phyloP scores from a whole-genome alignment of 1,140 invertebrate species.

The Drusus annulatus region DNA sequence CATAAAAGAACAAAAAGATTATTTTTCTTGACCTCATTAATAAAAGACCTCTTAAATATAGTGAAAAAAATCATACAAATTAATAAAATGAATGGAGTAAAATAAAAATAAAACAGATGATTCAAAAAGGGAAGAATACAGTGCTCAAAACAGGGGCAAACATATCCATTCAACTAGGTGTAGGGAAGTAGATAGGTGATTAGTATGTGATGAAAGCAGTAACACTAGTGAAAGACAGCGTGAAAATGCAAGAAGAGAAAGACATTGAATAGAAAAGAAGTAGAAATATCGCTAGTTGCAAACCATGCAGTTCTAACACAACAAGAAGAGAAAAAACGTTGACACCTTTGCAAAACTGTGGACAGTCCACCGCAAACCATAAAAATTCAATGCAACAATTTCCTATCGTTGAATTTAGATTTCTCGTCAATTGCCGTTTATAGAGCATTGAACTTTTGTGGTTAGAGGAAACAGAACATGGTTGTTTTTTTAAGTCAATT shows the following conservation, averaged over 20 bases:
- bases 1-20: too few relatives aligned
- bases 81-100: neutral
- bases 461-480: too few relatives aligned
- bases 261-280: neutral
- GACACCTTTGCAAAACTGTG: neutral
- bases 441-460: neutral
- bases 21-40: neutral
- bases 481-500: too few relatives aligned
- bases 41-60: neutral
- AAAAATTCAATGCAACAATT: neutral
- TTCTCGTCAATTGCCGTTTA: neutral
- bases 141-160: neutral
- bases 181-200: constrained; percentile 7
- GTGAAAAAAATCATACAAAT: constrained; percentile 6
- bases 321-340: neutral
- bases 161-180: constrained; percentile 33
- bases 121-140: neutral
- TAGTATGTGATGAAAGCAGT: constrained; percentile 1
- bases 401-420: too few relatives aligned
- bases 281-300: neutral
- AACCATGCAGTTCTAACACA: neutral
- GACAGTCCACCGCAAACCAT: neutral
- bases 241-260: constrained; percentile 22
- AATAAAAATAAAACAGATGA: too few relatives aligned
- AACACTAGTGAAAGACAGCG: constrained; percentile 31